phyloP scores from a whole-genome alignment of 1,140 invertebrate genomes.

The Arctopsyche grandis region DNA sequence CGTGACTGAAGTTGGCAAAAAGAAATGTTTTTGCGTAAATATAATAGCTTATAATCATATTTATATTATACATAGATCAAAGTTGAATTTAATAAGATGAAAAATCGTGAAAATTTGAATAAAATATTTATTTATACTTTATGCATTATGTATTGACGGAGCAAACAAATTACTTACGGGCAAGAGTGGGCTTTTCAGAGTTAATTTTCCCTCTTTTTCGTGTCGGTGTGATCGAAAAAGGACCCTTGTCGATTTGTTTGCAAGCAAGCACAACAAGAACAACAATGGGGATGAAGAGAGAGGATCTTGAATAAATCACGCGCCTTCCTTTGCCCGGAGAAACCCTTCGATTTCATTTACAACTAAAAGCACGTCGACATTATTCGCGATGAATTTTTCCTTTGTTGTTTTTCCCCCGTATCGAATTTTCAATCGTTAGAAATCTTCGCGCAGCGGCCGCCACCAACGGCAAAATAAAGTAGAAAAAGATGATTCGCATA shows the following conservation, averaged over 20 bases:
- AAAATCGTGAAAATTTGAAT: background rate
- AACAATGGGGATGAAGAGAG: constrained; percentile 8
- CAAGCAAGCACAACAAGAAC: background rate
- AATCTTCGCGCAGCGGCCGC: background rate
- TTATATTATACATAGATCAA: background rate
- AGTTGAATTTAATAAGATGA: background rate
- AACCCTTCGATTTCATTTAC: constrained; percentile 30
- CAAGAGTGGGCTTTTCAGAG: constrained; percentile 3
- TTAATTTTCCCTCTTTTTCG: constrained; percentile 28
- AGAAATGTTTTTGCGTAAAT: background rate
- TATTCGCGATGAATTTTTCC: background rate
- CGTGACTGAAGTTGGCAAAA: no score
- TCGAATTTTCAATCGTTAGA: constrained; percentile 27
- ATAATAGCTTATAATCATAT: background rate
- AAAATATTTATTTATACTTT: no score
- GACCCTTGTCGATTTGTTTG: constrained; percentile 20
- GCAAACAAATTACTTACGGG: constrained; percentile 13
- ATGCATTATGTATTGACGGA: background rate
- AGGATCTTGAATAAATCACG: constrained; percentile 26
- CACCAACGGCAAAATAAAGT: no score
- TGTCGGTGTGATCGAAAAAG: constrained; percentile 2
- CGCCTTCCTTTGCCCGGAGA: background rate
- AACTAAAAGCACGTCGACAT: constrained; percentile 12
- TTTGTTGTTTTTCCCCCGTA: constrained; percentile 13
- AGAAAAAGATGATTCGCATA: no score